Percentiles rank a stretch among this genome's conserved stretches.
phyloP scores from a whole-genome alignment of 2,888 invertebrate genomes.

The Baronia brevicornis region DNA sequence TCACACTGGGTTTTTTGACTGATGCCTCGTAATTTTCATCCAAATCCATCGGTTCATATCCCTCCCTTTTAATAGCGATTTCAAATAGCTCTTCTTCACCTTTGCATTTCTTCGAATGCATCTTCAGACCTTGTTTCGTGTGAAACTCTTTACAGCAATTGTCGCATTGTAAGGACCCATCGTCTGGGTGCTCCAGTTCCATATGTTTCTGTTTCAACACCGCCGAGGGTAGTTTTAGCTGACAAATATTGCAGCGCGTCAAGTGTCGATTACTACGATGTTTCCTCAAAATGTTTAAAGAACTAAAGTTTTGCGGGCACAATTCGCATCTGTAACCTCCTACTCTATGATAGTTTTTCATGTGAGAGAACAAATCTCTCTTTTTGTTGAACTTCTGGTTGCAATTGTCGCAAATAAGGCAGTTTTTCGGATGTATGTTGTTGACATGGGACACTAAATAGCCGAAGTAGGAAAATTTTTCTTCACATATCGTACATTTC shows the following conservation, averaged over 20 bases:
- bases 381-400: constrained; percentile 62
- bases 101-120: constrained; percentile 60
- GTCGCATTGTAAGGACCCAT: constrained; percentile 55
- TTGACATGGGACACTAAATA: constrained; percentile 63
- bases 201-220: constrained; percentile 59
- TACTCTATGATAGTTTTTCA: constrained; percentile 64
- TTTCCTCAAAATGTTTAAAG: constrained; percentile 56
- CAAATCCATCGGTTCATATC: constrained; percentile 43
- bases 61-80: constrained; percentile 47
- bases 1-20: constrained; percentile 51
- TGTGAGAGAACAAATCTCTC: constrained; percentile 59
- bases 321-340: constrained; percentile 59
- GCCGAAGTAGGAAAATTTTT: constrained; percentile 58
- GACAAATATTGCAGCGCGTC: constrained; percentile 53
- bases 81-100: constrained; percentile 38
- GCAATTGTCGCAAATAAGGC: constrained; percentile 59
- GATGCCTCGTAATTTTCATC: constrained; percentile 46
- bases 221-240: constrained; percentile 54
- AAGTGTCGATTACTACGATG: constrained; percentile 56
- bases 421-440: constrained; percentile 58
- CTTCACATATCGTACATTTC: constrained; percentile 46
- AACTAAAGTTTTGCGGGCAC: constrained; percentile 51
- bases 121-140: constrained; percentile 57
- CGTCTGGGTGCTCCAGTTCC: constrained; percentile 58
- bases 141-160: constrained; percentile 59